Percentiles rank a stretch among this genome's conserved stretches.
These are phyloP conservation scores for Psettodes erumei DNA, from an alignment of 2,113 vertebrate genomes.

Conservation along the genomic window DNA sequence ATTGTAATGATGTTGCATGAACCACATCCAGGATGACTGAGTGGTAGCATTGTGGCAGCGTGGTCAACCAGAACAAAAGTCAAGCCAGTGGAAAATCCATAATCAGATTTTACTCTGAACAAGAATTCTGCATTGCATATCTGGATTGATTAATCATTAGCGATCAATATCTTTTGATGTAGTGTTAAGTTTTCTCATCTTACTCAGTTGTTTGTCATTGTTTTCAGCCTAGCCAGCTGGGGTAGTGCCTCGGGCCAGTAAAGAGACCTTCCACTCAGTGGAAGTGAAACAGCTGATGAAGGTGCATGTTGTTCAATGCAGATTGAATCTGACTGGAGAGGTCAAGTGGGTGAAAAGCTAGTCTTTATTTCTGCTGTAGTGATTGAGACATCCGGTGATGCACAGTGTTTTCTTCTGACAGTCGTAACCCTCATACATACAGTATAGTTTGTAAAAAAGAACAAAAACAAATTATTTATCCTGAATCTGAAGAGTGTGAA, in stretches of 20 bases:
- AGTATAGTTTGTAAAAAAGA: not conserved
- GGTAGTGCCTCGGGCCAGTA: not conserved
- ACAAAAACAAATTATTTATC: not conserved
- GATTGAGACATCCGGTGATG: not conserved
- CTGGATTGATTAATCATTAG: conserved; percentile 42
- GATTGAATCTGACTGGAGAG: conserved; percentile 37
- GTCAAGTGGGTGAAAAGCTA: not conserved
- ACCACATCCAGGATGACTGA: conserved; percentile 42
- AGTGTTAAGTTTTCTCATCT: conserved; percentile 26
- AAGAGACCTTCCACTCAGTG: not conserved
- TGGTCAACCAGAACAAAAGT: conserved; percentile 46
- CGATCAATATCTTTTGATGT: conserved; percentile 39
- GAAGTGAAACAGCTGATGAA: conserved; percentile 24
- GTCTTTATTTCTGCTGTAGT: not conserved
- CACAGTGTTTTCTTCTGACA: not conserved
- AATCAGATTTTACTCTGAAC: conserved; percentile 16
- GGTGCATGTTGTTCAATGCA: not conserved
- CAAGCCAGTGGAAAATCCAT: conserved; percentile 34
- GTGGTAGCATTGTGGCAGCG: conserved; percentile 19
- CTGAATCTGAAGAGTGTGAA: not conserved
- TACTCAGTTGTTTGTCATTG: conserved; percentile 4
- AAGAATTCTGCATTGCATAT: not conserved
- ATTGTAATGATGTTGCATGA: conserved; percentile 50
- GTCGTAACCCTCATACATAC: not conserved
- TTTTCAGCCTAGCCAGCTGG: not conserved